A percentile compares a stretch with the other conserved stretches of the same genome.
Conservation (phyloP, 1,140 invertebrate genomes). For the Mamestra configurata region DNA sequence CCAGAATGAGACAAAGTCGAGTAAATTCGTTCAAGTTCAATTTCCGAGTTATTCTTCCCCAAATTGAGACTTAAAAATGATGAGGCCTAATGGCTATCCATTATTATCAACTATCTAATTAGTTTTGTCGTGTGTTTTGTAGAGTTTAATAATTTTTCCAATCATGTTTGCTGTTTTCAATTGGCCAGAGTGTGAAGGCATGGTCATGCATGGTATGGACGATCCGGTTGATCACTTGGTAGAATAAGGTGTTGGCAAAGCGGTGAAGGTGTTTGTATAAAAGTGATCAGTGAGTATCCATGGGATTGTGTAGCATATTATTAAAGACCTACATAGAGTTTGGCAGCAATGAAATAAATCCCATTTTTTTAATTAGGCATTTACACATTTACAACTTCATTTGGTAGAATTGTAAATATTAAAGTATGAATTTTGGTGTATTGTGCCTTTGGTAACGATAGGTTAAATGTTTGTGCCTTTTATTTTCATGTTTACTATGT, state of each 20-base stretch:
- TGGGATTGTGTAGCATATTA: too few relatives aligned
- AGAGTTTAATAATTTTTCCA: too few relatives aligned
- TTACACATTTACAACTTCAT: conserved; percentile 40
- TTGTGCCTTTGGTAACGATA: conserved; percentile 83
- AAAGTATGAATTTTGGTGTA: conserved; percentile 76
- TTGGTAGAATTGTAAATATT: conserved; percentile 50
- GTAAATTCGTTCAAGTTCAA: not conserved
- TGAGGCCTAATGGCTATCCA: not conserved
- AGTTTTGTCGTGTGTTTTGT: too few relatives aligned
- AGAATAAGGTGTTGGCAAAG: too few relatives aligned
- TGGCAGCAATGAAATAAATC: not conserved
- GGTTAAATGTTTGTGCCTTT: conserved; percentile 85
- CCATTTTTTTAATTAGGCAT: conserved; percentile 27
- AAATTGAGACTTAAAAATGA: not conserved
- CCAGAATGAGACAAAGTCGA: conserved; percentile 7
- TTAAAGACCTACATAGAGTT: not conserved
- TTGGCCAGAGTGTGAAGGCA: too few relatives aligned
- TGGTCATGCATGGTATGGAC: too few relatives aligned
- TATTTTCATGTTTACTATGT: conserved; percentile 76
- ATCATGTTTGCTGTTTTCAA: too few relatives aligned
- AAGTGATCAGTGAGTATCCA: too few relatives aligned
- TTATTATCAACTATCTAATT: too few relatives aligned
- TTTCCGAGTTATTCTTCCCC: not conserved
- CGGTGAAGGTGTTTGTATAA: too few relatives aligned
- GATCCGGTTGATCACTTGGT: too few relatives aligned